Evolutionary conservation across 2,113 vertebrate genomes (phyloP), one percentile per base, ranked within the genome.

Genomic region (Zosterops lateralis): DNA sequence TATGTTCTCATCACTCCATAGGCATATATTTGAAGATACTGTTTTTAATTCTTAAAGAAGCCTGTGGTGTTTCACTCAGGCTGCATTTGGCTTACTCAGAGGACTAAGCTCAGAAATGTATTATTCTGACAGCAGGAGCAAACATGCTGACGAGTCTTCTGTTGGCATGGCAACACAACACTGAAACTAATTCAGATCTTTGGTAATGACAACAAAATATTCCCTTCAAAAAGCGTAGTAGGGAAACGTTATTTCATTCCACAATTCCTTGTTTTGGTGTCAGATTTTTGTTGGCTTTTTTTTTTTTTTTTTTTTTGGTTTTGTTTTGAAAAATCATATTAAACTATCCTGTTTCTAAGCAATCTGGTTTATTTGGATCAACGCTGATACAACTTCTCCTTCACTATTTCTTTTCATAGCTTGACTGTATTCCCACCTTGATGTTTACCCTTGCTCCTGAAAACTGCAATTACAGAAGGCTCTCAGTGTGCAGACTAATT

Each of bases 71-170:
- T 94, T 84, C 73, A 74, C 65, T 81, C 34, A 38, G 50, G 77
- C 53, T 87, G 56, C 90, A 92, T 36, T 10, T 78, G 56, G 67
- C 79, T 92, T 92, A 64, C 83, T 96, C 15, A 0, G 60, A 92
- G 77, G 70, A 82, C 72, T 76, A 78, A 94, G 86, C 47, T 87
- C 90, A 92, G 78, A 88, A 94, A 94, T 64, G 45, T 38, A 56
- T 92, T 96, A 91, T 91, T 94, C 89, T 95, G 83, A 86, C 93
- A 96, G 92, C 34, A 62, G 53, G 64, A 96, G 66, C 85, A 96
- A 93, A 92, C 77, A 95, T 85, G 86, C 74, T 90, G 85, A 77
- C 0, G 14, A 90, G 71, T 62, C 61, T 53, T 85, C 76, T 56
- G 96, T 95, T 91, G 96, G 56, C 95, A 95, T 96, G 80, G 94